Conservation (phyloP, 2,888 invertebrate species). For the Scaptomyza parva region DNA sequence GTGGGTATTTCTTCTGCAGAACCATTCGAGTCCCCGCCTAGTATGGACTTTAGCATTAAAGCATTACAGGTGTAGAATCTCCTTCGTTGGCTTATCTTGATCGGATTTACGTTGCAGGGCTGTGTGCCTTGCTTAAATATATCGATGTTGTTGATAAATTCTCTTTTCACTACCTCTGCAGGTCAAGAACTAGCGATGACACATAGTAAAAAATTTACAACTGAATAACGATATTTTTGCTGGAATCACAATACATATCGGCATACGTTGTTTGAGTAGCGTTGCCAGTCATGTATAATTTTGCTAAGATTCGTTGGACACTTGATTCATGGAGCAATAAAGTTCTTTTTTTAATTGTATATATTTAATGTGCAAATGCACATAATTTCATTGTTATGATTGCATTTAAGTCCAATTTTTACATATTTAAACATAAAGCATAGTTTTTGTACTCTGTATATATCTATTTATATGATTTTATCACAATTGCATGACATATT, state of each 20-base stretch:
- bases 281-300: not conserved
- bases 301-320: not conserved
- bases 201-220: not conserved
- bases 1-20: slow-evolving; percentile 72
- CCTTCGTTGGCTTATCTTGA: slow-evolving; percentile 76
- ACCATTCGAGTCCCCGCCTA: slow-evolving; percentile 81
- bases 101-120: slow-evolving; percentile 42
- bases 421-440: no score
- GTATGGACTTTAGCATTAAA: slow-evolving; percentile 84
- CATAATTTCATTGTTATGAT: no score
- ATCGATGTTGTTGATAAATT: slow-evolving; percentile 9
- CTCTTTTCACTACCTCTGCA: slow-evolving; percentile 37
- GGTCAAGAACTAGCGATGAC: slow-evolving; percentile 43
- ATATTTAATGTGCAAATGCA: no score
- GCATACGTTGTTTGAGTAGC: not conserved
- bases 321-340: no score
- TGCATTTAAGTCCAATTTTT: no score
- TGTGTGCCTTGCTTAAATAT: slow-evolving; percentile 32
- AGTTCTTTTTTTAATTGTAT: no score
- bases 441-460: not conserved
- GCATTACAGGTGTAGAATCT: slow-evolving; percentile 82
- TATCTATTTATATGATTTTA: not conserved
- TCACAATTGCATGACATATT: not conserved
- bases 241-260: not conserved
- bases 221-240: not conserved